phyloP scores from a whole-genome alignment of 2,797 vertebrate species.

The Adrianichthys oophorus region DNA sequence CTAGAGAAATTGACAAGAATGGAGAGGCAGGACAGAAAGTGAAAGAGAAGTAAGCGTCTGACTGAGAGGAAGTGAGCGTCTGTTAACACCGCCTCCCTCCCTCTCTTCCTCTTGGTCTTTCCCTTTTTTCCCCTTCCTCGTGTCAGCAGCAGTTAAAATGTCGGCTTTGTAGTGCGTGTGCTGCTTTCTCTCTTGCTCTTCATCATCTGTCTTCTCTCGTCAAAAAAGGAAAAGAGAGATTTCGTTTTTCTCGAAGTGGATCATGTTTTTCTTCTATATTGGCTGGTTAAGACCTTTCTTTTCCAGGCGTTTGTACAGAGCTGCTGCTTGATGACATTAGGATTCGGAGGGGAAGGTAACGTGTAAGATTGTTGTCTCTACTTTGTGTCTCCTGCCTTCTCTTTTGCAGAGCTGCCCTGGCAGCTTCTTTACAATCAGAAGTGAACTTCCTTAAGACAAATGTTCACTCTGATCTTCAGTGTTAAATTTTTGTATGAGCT shows the following conservation, averaged over 20 bases:
- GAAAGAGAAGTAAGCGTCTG: conserved; percentile 37
- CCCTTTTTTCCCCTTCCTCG: conserved; percentile 42
- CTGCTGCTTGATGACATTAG: conserved; percentile 34
- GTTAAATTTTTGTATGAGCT: no score
- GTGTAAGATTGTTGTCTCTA: conserved; percentile 16
- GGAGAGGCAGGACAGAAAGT: conserved; percentile 27
- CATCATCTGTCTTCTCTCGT: conserved; percentile 61
- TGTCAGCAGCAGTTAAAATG: conserved; percentile 77
- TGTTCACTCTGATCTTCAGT: no score
- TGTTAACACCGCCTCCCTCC: conserved; percentile 32
- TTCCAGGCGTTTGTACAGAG: conserved; percentile 38
- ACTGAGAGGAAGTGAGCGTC: conserved; percentile 40
- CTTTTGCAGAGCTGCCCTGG: neutral
- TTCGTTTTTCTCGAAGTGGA: conserved; percentile 6
- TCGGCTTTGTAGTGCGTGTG: conserved; percentile 69
- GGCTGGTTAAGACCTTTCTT: conserved; percentile 47
- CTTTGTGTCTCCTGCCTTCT: conserved; percentile 16
- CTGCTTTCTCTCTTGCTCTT: conserved; percentile 46
- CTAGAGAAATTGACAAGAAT: neutral
- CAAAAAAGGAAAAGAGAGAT: conserved; percentile 44
- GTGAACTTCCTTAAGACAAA: no score
- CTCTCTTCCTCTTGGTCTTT: conserved; percentile 18
- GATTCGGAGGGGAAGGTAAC: conserved; percentile 53
- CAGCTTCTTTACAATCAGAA: no score
- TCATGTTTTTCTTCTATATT: conserved; percentile 20